Percentiles rank a stretch among this genome's conserved stretches.
These are phyloP conservation scores for Meiosimyza decipiens DNA, from an alignment of 2,888 invertebrate species.

Conservation along the genomic window DNA sequence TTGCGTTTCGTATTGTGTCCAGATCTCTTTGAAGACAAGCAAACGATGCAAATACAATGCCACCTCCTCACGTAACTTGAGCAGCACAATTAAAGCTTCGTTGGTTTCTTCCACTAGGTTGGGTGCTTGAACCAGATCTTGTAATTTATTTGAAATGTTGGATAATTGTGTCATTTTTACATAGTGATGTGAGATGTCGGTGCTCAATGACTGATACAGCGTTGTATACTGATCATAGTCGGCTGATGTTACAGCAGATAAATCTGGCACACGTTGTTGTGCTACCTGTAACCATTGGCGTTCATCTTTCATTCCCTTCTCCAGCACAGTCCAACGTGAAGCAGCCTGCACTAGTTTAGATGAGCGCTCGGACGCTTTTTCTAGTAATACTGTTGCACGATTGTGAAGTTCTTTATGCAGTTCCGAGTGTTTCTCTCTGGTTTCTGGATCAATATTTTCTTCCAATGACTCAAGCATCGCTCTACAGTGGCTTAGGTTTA, in stretches of 20 bases:
- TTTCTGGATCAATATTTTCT: slow-evolving; percentile 84
- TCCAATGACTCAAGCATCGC: slow-evolving; percentile 88
- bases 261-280: slow-evolving; percentile 84
- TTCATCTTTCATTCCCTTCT: slow-evolving; percentile 86
- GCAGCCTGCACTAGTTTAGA: slow-evolving; percentile 88
- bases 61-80: slow-evolving; percentile 81
- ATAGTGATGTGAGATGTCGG: slow-evolving; percentile 84
- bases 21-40: slow-evolving; percentile 80
- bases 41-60: slow-evolving; percentile 78
- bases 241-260: slow-evolving; percentile 82
- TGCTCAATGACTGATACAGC: slow-evolving; percentile 81
- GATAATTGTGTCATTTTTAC: slow-evolving; percentile 80
- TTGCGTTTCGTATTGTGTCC: slow-evolving; percentile 79
- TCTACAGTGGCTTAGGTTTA: slow-evolving; percentile 86
- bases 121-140: slow-evolving; percentile 79
- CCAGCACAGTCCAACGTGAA: slow-evolving; percentile 83
- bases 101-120: slow-evolving; percentile 80
- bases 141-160: slow-evolving; percentile 78
- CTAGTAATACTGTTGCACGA: slow-evolving; percentile 80
- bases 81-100: slow-evolving; percentile 77
- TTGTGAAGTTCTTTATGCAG: slow-evolving; percentile 82
- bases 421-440: slow-evolving; percentile 77
- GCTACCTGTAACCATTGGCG: slow-evolving; percentile 85
- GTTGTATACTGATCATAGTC: slow-evolving; percentile 89
- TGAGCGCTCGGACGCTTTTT: slow-evolving; percentile 82